Evolutionary conservation across 2,888 invertebrate species (phyloP).

Genomic region (Nasonia oneida): DNA sequence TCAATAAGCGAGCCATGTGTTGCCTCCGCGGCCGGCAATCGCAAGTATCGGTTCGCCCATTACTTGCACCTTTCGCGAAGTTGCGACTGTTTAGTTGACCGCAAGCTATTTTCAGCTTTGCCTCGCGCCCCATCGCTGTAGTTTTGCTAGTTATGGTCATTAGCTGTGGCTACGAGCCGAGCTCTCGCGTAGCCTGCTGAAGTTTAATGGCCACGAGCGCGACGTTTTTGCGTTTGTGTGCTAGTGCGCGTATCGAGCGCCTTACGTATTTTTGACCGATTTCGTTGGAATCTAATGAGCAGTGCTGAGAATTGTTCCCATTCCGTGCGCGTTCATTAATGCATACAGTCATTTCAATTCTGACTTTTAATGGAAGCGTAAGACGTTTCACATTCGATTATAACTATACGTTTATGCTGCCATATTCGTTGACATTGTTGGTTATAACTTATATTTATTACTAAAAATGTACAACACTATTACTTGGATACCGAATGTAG

Average conservation of each 20-base stretch:
- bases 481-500: not conserved
- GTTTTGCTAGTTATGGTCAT: conserved; percentile 52
- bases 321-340: not conserved
- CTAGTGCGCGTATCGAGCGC: not conserved
- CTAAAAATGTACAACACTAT: not conserved
- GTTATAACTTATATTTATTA: not conserved
- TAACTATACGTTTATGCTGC: no score
- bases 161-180: conserved; percentile 17
- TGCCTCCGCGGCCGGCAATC: not conserved
- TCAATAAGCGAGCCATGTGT: conserved; percentile 24
- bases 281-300: conserved; percentile 29
- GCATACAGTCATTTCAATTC: not conserved
- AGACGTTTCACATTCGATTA: not conserved
- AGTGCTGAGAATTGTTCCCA: conserved; percentile 21
- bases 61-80: conserved; percentile 45
- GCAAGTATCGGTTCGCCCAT: conserved; percentile 38
- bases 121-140: not conserved
- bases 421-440: no score
- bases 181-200: not conserved
- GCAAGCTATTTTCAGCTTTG: conserved; percentile 39
- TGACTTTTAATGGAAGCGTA: not conserved
- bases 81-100: conserved; percentile 44
- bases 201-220: conserved; percentile 24
- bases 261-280: conserved; percentile 17
- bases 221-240: conserved; percentile 9